Base-by-base conservation (phyloP, 2,113 vertebrate species). In the Anguilla rostrata region DNA sequence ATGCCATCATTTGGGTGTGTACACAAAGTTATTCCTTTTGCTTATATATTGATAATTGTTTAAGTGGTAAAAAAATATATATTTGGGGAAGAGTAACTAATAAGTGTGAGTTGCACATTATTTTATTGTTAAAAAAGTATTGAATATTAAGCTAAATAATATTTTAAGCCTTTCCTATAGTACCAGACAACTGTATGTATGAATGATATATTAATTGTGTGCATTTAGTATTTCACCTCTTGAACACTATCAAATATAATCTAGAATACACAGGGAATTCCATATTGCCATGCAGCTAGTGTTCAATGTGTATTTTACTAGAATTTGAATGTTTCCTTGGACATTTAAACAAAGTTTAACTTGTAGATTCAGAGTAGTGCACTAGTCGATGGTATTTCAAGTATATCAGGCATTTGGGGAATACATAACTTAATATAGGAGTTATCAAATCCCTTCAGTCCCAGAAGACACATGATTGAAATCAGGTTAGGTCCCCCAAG, bases 21-120 rank as follows among this genome's bases (percentile, higher is more conserved):
- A 96, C 95, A 97, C 95, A 95, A 97, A 97, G 96, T 96, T 96
- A 93, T 94, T 94, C 94, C 94, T 94, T 75, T 82, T 82, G 26
- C 34, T 86, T 39, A 18, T 39, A n/a, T 82, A 34, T 40, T 15
- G 57, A 63, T 16, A 40, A 71, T 81, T 34, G 34, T 34, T 34
- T 34, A 34, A 34, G 34, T 34, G 34, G 34, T 34, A 34, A 34
- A 34, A 34, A 34, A 34, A 34, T 34, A 34, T 34, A 34, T 34
- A 34, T 34, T 34, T 34, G 34, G 34, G 34, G 34, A 34, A 34
- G 34, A 34, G 34, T 34, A 34, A 34, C 34, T 34, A 34, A 34
- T 34, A 34, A 34, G 34, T 34, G 34, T 34, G 34, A 34, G 34
- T 34, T 34, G 34, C 34, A 34, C 34, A 34, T 1, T 34, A 34